Evolutionary conservation across 2,113 vertebrate genomes (phyloP).

Genomic region (Orcinus orca): DNA sequence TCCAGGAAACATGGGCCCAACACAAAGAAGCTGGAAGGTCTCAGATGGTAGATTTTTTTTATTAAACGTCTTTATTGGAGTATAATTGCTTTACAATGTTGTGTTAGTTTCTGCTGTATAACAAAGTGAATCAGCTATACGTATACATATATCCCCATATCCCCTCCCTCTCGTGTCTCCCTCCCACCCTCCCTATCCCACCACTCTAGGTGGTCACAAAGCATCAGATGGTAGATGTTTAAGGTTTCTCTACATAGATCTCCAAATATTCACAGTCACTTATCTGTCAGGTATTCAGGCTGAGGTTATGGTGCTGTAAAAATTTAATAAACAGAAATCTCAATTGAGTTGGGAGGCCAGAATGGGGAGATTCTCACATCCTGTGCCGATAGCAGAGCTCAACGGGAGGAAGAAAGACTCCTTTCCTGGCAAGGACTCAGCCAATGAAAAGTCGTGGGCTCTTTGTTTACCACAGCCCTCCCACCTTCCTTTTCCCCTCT

Average conservation of each 20-base stretch:
- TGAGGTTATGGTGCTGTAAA: neutral
- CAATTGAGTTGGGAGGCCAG: neutral
- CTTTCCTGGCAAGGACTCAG: neutral
- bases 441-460: neutral
- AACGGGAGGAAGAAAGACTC: neutral
- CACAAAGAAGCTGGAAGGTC: neutral
- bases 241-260: neutral
- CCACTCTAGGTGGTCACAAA: too few relatives aligned
- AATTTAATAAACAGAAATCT: neutral
- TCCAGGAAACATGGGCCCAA: neutral
- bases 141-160: too few relatives aligned
- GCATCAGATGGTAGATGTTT: neutral
- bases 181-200: too few relatives aligned
- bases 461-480: neutral
- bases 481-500: neutral
- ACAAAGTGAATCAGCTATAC: too few relatives aligned
- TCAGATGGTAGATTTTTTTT: neutral
- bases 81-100: too few relatives aligned
- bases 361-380: neutral
- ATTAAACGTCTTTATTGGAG: too few relatives aligned
- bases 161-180: too few relatives aligned
- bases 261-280: neutral
- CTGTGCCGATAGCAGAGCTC: fast-evolving
- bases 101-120: too few relatives aligned
- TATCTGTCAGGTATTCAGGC: neutral